phyloP scores from a whole-genome alignment of 2,113 vertebrate species.

The Pelecanus crispus region DNA sequence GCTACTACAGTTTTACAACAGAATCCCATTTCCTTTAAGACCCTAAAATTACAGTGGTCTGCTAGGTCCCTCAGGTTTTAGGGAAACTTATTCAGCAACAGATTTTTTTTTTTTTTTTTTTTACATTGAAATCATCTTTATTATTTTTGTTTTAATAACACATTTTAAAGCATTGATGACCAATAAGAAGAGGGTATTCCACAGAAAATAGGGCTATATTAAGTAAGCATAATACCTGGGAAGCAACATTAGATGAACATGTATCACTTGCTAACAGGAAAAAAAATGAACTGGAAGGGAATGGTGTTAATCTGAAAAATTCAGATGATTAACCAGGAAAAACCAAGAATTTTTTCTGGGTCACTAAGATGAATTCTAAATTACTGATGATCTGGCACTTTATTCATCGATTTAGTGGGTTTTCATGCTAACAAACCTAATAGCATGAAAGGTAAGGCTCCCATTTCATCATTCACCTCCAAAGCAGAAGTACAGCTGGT shows the following conservation, averaged over 20 bases:
- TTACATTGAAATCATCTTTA: no score
- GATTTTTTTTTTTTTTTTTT: no score
- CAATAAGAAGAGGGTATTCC: not conserved
- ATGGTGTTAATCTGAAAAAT: not conserved
- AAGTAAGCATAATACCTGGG: not conserved
- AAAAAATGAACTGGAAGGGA: not conserved
- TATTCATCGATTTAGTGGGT: fast-evolving
- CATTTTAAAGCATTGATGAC: not conserved
- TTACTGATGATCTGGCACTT: not conserved
- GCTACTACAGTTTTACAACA: not conserved
- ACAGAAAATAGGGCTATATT: not conserved
- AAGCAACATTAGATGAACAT: not conserved
- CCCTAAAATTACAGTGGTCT: not conserved
- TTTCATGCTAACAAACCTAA: not conserved
- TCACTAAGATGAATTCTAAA: not conserved
- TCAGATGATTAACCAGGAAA: not conserved
- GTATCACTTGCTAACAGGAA: not conserved
- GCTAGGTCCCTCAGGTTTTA: not conserved
- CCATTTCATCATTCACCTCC: not conserved
- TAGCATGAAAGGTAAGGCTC: not conserved
- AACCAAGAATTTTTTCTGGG: not conserved
- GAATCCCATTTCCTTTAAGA: not conserved
- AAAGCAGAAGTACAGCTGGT: not conserved
- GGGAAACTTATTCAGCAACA: no score
- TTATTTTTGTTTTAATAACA: not conserved